A percentile compares a stretch with the other conserved stretches of the same genome.
Evolutionary conservation across 2,888 invertebrate species (phyloP).

Genomic region (Lacanobia wlatinum): DNA sequence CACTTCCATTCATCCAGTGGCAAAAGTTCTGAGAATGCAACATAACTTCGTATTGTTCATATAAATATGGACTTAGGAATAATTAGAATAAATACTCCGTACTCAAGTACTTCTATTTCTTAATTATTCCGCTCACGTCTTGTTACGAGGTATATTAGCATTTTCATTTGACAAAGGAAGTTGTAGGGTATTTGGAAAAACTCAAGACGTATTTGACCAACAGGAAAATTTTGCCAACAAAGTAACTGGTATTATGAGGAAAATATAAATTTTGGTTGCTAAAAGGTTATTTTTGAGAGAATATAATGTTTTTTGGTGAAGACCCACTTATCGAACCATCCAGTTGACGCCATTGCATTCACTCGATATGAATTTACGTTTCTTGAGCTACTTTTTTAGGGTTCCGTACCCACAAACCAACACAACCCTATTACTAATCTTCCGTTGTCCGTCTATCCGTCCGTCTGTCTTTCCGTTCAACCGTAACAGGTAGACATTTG

Average conservation of each 20-base stretch:
- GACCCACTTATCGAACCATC: background rate
- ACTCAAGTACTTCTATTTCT: constrained; percentile 4
- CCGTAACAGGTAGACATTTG: too few species aligned
- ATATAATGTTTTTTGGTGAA: background rate
- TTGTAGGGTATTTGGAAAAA: constrained; percentile 37
- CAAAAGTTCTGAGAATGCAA: constrained; percentile 36
- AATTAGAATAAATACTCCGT: constrained; percentile 31
- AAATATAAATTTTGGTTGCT: background rate
- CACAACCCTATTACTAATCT: too few species aligned
- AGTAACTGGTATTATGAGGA: constrained; percentile 15
- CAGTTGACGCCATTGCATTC: background rate
- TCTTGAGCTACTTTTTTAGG: background rate
- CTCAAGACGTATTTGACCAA: constrained; percentile 30
- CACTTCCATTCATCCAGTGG: constrained; percentile 26
- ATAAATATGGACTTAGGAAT: constrained; percentile 16
- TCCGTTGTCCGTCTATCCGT: too few species aligned
- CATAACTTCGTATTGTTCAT: constrained; percentile 6
- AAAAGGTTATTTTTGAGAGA: background rate
- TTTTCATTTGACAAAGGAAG: constrained; percentile 24
- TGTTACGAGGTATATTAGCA: constrained; percentile 22
- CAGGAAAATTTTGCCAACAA: constrained; percentile 38
- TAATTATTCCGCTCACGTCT: constrained; percentile 32
- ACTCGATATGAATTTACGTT: background rate
- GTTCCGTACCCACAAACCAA: too few species aligned
- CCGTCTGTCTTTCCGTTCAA: too few species aligned